Conservation (phyloP, 2,797 vertebrate species). For the Varecia variegata region DNA sequence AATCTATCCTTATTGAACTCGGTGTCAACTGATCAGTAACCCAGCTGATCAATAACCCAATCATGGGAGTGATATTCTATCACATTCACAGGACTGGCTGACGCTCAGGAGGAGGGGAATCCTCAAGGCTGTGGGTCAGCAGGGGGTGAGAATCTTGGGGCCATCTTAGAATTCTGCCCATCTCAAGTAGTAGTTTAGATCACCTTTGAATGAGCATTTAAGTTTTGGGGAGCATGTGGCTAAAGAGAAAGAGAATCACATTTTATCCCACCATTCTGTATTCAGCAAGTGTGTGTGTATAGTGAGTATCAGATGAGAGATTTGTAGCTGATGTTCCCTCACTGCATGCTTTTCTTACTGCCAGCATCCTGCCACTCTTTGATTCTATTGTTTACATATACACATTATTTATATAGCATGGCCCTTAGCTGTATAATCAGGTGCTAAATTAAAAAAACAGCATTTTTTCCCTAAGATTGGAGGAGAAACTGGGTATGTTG, state of each 20-base stretch:
- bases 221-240: background rate
- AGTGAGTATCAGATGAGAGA: background rate
- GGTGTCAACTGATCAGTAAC: background rate
- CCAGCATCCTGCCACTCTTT: background rate
- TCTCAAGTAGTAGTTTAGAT: background rate
- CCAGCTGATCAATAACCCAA: background rate
- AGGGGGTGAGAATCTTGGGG: background rate
- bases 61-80: background rate
- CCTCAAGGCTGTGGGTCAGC: background rate
- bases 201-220: background rate
- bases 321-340: background rate
- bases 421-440: background rate
- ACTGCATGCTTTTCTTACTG: background rate
- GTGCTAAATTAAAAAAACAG: background rate
- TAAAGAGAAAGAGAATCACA: background rate
- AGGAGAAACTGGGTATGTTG: background rate
- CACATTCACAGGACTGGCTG: background rate
- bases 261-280: background rate
- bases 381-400: background rate
- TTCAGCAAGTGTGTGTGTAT: background rate
- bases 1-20: background rate
- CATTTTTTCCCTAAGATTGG: background rate
- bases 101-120: background rate
- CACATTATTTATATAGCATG: background rate
- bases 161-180: background rate